Percentiles rank a stretch among this genome's conserved stretches.
Conservation (phyloP, 2,888 invertebrate species). For the Rhabditoides inermis region DNA sequence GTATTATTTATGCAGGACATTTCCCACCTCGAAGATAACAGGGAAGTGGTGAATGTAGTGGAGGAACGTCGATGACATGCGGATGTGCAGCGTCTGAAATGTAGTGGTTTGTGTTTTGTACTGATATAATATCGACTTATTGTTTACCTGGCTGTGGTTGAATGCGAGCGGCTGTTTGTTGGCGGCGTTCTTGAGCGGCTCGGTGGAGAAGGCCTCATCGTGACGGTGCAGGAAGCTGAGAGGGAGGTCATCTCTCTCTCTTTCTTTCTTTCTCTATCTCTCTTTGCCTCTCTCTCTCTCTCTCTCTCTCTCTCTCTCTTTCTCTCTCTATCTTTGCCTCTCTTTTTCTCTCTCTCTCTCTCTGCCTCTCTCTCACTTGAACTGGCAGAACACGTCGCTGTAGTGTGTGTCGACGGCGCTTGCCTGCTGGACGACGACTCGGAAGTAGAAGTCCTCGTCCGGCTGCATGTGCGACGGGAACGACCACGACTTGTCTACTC, state of each 20-base stretch:
- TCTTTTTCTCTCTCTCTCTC: too few species aligned
- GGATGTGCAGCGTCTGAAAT: slow-evolving; percentile 28
- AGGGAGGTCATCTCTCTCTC: too few species aligned
- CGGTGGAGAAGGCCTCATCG: slow-evolving; percentile 98
- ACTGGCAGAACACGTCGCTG: slow-evolving; percentile 98
- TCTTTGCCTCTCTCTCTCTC: too few species aligned
- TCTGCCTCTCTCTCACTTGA: slow-evolving; percentile 68
- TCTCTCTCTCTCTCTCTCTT: too few species aligned
- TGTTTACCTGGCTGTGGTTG: slow-evolving; percentile 56
- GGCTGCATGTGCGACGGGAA: slow-evolving; percentile 76
- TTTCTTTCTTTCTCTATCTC: too few species aligned
- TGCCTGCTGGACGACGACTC: slow-evolving; percentile 91
- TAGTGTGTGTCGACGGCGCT: slow-evolving; percentile 90
- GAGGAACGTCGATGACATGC: slow-evolving; percentile 64
- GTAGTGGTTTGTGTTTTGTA: too few species aligned
- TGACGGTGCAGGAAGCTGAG: slow-evolving; percentile 88
- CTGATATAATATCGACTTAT: too few species aligned
- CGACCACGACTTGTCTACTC: slow-evolving; percentile 10
- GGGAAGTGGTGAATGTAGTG: slow-evolving; percentile 95
- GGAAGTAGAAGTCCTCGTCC: slow-evolving; percentile 87
- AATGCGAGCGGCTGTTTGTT: slow-evolving; percentile 61
- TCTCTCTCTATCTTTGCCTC: too few species aligned
- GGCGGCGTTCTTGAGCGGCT: slow-evolving; percentile 91
- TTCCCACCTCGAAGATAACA: slow-evolving; percentile 91
- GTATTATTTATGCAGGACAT: too few species aligned